These are phyloP conservation scores for Chaetophractus vellerosus DNA, from an alignment of 2,797 vertebrate genomes.

Conservation along the genomic window DNA sequence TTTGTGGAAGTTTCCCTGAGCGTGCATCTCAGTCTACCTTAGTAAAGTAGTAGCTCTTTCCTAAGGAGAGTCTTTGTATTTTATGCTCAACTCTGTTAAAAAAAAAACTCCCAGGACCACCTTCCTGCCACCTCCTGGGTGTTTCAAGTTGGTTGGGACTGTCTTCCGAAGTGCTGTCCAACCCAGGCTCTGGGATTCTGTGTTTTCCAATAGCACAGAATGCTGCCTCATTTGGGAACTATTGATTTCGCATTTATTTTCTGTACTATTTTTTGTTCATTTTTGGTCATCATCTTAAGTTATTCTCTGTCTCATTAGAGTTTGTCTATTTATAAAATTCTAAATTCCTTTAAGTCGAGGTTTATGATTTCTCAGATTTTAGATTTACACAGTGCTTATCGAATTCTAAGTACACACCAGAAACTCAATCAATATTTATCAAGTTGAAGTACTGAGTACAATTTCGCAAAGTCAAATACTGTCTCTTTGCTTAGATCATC, in stretches of 20 bases:
- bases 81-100: slow-evolving; percentile 26
- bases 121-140: background rate
- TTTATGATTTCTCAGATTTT: slow-evolving; percentile 46
- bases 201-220: background rate
- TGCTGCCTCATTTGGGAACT: background rate
- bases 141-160: background rate
- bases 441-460: slow-evolving; percentile 47
- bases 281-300: background rate
- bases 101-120: background rate
- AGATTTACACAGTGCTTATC: background rate
- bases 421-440: background rate
- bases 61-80: background rate
- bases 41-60: background rate
- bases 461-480: background rate
- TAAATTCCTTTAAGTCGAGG: background rate
- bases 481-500: background rate
- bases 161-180: background rate
- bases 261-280: slow-evolving; percentile 32
- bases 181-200: background rate
- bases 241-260: slow-evolving; percentile 48
- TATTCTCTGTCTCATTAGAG: slow-evolving; percentile 2
- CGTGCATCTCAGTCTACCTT: background rate
- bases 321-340: slow-evolving; percentile 32
- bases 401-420: background rate
- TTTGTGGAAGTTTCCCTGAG: background rate